Conservation (phyloP, 2,797 vertebrate genomes). For the Borostomias antarcticus region DNA sequence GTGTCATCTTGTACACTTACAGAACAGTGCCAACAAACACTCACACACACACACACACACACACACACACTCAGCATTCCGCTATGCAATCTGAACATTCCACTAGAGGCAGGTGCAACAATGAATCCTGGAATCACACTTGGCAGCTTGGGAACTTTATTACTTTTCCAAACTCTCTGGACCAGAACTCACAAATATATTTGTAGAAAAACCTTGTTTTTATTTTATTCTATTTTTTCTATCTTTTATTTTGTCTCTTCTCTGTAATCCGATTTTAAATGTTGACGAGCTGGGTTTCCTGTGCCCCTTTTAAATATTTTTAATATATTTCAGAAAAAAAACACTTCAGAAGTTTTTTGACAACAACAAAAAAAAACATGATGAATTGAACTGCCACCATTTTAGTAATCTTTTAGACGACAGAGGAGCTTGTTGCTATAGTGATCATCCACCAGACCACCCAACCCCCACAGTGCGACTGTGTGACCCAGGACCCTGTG, state of each 20-base stretch:
- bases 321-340: slow-evolving; percentile 65
- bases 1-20: slow-evolving; percentile 36
- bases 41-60: slow-evolving; percentile 3
- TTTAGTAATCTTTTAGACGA: slow-evolving; percentile 35
- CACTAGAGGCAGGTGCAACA: slow-evolving; percentile 54
- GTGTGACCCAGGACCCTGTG: slow-evolving; percentile 17
- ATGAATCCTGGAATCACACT: slow-evolving; percentile 21
- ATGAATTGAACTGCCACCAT: slow-evolving; percentile 42
- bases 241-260: slow-evolving; percentile 44
- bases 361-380: slow-evolving; percentile 42
- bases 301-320: slow-evolving; percentile 55
- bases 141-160: slow-evolving; percentile 70
- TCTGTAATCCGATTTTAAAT: slow-evolving; percentile 56
- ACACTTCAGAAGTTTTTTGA: slow-evolving; percentile 55
- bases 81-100: slow-evolving; percentile 75
- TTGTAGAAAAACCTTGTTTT: slow-evolving; percentile 55
- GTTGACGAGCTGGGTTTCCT: slow-evolving; percentile 47
- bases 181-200: slow-evolving; percentile 50
- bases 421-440: slow-evolving; percentile 19
- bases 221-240: slow-evolving; percentile 38
- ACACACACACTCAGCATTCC: slow-evolving; percentile 30
- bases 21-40: slow-evolving; percentile 45
- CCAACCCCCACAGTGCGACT: slow-evolving; percentile 1
- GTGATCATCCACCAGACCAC: slow-evolving; percentile 7
- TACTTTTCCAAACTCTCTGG: slow-evolving; percentile 59